Evolutionary conservation across 2,113 vertebrate genomes (phyloP).

Genomic region (Chaetodon trifascialis): DNA sequence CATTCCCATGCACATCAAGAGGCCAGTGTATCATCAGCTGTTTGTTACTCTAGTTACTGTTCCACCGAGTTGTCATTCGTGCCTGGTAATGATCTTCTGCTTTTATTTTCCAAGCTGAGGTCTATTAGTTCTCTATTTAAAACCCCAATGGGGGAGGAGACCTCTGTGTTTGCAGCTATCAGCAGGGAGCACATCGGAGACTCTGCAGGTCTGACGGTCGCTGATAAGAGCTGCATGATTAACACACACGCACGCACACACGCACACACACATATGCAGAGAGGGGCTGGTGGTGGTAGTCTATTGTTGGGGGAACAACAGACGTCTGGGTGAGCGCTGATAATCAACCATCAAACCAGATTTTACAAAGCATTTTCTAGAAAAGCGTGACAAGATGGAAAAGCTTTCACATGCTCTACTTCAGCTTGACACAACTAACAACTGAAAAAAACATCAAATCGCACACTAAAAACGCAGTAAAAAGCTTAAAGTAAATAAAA

Average conservation of each 20-base stretch:
- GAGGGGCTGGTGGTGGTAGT: slow-evolving; percentile 55
- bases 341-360: slow-evolving; percentile 80
- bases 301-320: slow-evolving; percentile 79
- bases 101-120: slow-evolving; percentile 74
- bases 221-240: slow-evolving; percentile 82
- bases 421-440: slow-evolving; percentile 21
- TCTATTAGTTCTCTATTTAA: slow-evolving; percentile 82
- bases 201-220: slow-evolving; percentile 80
- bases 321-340: slow-evolving; percentile 79
- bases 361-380: slow-evolving; percentile 68
- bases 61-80: slow-evolving; percentile 51
- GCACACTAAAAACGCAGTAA: background rate
- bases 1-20: slow-evolving; percentile 52
- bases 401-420: slow-evolving; percentile 30
- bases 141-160: slow-evolving; percentile 70
- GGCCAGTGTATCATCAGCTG: slow-evolving; percentile 64
- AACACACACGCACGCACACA: slow-evolving; percentile 51
- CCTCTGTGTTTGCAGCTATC: slow-evolving; percentile 75
- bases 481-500: slow-evolving; percentile 13
- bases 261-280: slow-evolving; percentile 25
- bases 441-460: slow-evolving; percentile 29
- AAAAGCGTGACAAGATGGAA: slow-evolving; percentile 59
- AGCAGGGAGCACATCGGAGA: slow-evolving; percentile 80
- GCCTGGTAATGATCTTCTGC: slow-evolving; percentile 73
- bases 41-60: slow-evolving; percentile 56